Evolutionary conservation across 2,888 invertebrate genomes (phyloP), one percentile per base, ranked within the genome.

Genomic region (Melanargia galathea): DNA sequence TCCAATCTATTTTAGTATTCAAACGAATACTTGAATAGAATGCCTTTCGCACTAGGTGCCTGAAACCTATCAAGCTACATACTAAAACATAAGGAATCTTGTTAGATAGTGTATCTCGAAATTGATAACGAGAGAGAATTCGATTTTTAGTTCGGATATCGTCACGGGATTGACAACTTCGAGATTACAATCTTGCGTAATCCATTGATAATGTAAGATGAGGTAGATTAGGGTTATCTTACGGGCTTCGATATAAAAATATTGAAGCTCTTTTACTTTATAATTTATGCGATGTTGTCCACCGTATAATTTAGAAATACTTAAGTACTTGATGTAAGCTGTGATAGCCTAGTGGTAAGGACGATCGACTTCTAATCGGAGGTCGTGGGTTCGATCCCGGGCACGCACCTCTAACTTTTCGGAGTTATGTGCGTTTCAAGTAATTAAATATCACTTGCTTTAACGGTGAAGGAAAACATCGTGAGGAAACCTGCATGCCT

Each of bases 171-270:
- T 87, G 89, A 87, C 86, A 87, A 82, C 73, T 83, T 78, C 67
- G 59, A 84, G 88, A 90, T 89, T 81, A 81, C 58, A 65, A 76
- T 73, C 79, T 90, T 90, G 89, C 82, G 90, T 85, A 90, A 90
- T 73, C 35, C 64, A 65, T 64, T 66, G 81, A 83, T 82, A 82
- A 70, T 71, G 43, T 57, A 68, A 73, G 79, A 78, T 76, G 78
- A 73, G 49, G 55, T 65, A 67, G 83, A 85, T 84, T 76, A 79
- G 49, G 69, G 70, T 82, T 81, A 86, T 86, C 83, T 75, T 63
- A 51, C n/a, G 35, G 43, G 24, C 48, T 45, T 55, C 20, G 40
- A 35, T 58, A 57, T 11, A 22, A 30, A 43, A 57, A 35, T 63
- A 40, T 54, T 49, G 56, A 52, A 63, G 63, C 40, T 46, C 5